Conservation (phyloP, 2,113 vertebrate species). For the Onychorhynchus coronatus region DNA sequence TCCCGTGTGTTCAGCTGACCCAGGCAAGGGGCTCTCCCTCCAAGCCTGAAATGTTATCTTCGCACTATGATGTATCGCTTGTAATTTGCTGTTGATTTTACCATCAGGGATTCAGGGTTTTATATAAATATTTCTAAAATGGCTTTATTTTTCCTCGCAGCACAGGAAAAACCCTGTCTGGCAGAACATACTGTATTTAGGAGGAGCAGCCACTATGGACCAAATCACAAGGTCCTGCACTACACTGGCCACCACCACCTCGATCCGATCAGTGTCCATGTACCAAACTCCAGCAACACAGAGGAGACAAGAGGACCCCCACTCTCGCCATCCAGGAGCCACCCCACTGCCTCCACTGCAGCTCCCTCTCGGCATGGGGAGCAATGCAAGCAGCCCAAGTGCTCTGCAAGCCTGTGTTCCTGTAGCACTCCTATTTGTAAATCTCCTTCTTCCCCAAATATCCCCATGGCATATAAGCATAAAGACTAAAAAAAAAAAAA, state of each 20-base stretch:
- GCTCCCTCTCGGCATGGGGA: background rate
- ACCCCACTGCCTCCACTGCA: fast-evolving
- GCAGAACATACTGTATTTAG: background rate
- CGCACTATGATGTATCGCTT: background rate
- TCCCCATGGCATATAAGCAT: background rate
- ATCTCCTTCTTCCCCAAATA: background rate
- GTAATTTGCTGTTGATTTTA: background rate
- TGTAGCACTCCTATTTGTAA: background rate
- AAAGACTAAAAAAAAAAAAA: background rate
- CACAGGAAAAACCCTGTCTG: fast-evolving
- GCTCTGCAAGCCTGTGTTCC: background rate
- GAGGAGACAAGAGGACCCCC: background rate
- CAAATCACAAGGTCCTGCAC: background rate
- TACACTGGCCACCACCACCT: background rate
- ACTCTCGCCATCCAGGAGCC: fast-evolving
- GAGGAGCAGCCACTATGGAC: background rate
- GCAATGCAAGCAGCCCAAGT: background rate
- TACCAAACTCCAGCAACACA: background rate
- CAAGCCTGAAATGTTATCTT: background rate
- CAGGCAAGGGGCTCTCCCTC: background rate
- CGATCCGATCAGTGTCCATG: fast-evolving
- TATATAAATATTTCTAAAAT: background rate
- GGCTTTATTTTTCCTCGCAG: background rate
- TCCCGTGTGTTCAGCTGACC: background rate
- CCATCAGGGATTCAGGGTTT: background rate